Evolutionary conservation across 2,888 invertebrate species (phyloP), one percentile per base, ranked within the genome.

Genomic region (Malthinus flaveolus): DNA sequence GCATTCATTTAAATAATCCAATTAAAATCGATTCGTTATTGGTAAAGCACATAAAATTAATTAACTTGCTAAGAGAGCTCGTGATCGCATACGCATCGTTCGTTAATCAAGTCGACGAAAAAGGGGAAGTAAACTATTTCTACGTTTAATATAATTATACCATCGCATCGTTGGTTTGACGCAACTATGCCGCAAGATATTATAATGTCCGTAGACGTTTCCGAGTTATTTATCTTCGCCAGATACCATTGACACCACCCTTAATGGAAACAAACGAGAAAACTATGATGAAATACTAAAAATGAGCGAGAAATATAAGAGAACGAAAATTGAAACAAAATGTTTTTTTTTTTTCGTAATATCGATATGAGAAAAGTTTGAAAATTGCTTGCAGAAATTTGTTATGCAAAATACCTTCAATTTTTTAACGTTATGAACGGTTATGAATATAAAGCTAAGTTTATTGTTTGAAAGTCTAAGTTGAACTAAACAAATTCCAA

Each of bases 171-270:
- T 23, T 13, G 23, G 39, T 42, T 42, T 1, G 23, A 42, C 39
- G 39, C 39, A 42, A 42, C 13, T 42, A 42, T 42, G 39, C 39
- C 39, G 13, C 39, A 42, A 42, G 39, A 42, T 42, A 42, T 42
- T 42, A 42, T 42, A 42, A 42, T 42, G 39, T 42, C 39, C 39
- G 7, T 42, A 42, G 23, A 42, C 15, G 39, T 15, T 42, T 42
- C 15, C 39, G 15, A 42, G 39, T 42, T 42, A 42, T 13, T 15
- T n/a, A 42, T 42, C 39, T 23, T 42, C 23, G 23, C 23, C 39
- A 42, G 39, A 42, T 42, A 2, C 15, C 10, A 42, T 23, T 42
- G 39, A 42, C 23, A 23, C 13, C 15, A 15, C 15, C 39, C 5
- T 8, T 39, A 39, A 23, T 23, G 23, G 23, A 23, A 23, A 23